Evolutionary conservation across 2,113 vertebrate genomes (phyloP).

Genomic region (Pterocles orientalis): DNA sequence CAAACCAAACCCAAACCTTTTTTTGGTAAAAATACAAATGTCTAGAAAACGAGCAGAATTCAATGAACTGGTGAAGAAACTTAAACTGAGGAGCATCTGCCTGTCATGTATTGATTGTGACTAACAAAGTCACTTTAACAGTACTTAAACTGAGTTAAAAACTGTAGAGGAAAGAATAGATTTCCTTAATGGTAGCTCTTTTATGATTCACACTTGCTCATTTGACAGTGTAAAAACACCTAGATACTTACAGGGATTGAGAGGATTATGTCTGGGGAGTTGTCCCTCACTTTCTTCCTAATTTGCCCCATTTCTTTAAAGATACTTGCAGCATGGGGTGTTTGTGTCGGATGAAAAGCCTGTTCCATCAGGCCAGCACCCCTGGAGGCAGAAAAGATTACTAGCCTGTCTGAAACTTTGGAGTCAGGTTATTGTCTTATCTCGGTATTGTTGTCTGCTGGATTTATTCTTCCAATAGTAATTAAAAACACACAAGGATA

Average conservation of each 20-base stretch:
- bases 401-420: not conserved
- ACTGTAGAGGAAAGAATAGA: not conserved
- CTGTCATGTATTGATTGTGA: not conserved
- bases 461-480: constrained; percentile 24
- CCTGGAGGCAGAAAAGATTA: constrained; percentile 26
- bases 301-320: not conserved
- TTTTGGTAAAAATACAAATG: not conserved
- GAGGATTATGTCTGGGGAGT: not conserved
- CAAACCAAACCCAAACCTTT: not conserved
- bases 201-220: constrained; percentile 9
- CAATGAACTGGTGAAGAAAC: not conserved
- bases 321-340: not conserved
- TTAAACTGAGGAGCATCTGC: not conserved
- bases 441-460: not conserved
- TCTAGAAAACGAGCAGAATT: not conserved
- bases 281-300: not conserved
- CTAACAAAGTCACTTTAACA: not conserved
- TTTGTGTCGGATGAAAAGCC: not conserved
- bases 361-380: constrained; percentile 13
- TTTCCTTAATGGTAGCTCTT: not conserved
- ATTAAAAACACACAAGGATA: not conserved
- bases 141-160: not conserved
- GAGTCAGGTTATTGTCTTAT: constrained; percentile 37
- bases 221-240: not conserved
- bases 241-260: not conserved